Base-by-base conservation (phyloP, 1,140 invertebrate species). In the Pygmarrhopalites habei region DNA sequence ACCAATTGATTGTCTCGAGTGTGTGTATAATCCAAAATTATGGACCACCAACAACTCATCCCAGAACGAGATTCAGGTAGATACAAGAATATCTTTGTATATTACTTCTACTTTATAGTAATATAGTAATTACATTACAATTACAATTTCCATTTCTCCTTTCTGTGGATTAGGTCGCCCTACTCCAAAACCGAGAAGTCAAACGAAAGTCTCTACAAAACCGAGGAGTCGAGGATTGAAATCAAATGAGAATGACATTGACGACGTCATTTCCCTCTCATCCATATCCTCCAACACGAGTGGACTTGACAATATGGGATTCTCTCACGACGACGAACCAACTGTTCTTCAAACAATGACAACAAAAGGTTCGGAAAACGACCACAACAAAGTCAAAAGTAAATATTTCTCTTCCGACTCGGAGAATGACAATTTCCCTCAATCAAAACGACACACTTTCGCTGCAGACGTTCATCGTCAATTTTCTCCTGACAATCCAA, bases 251-350 rank as follows among this genome's bases (percentile, higher is more conserved):
- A 23, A 43, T 10, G 61, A 62, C 32, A 23, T 57, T 1, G 61
- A 63, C 26, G 61, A 63, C 17, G 61, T 63, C 1, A 26, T 56
- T 26, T 62, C 60, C 0, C 41, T 63, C n/a, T 56, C 51, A 35
- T 63, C 61, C 1, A 44, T 43, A 12, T 28, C 43, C 21, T 58
- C 43, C 19, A 51, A 26, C 14, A 28, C 12, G 28, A 49, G 15
- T 26, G 64, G 41, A 0, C 14, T 49, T 10, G 58, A 60, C 17
- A 65, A 65, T 21, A 12, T 21, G 5, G 49, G 56, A 3, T 65
- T 47, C 28, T 21, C 25, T 15, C 28, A 60, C 4, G 58, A 60
- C 49, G 58, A 60, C 19, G 25, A 56, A 39, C 4, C 2, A 3
- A 7, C 17, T 30, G 28, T 2, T 14, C 7, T 5, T 26, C 12